Evolutionary conservation across 2,797 vertebrate species (phyloP), one percentile per base, ranked within the genome.

Genomic region (Sebastes oblongus): DNA sequence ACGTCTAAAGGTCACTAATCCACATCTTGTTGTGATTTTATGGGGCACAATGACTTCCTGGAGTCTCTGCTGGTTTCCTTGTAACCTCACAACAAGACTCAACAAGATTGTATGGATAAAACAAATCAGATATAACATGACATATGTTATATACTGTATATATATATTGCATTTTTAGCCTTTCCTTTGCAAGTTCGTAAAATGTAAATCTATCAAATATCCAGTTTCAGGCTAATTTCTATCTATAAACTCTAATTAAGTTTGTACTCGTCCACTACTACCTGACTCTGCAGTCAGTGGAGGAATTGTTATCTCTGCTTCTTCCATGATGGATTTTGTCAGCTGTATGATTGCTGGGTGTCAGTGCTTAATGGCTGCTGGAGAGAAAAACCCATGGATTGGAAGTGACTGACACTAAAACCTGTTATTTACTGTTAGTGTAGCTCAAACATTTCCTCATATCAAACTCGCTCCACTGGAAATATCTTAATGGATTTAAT

Each of bases 251-350:
- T 65, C 22, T 27, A 3, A 30, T 72, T 3, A 3, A 42, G 20
- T 50, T 62, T 76, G 58, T 46, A 36, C 29, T 36, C 1, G 3
- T 27, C 20, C 59, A 55, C 12, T 20, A 20, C 54, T 32, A 13
- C 12, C 50, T 84, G 62, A 73, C 66, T 66, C 30, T 34, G 50
- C 70, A 73, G 72, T 66, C 70, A 30, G 66, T 14, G 25, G 62
- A 75, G 42, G 29, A 74, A 34, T 62, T 52, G 36, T 64, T 68
- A 72, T 70, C 56, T 61, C 56, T 64, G 58, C 42, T 65, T 67
- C 73, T 32, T 72, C 36, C n/a, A 1, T 66, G 72, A 77, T 89
- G 60, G 75, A 71, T 86, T 82, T 77, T 81, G 77, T 86, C 79
- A 86, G 58, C 39, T 76, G 70, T 70, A 16, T 66, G 75, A 85